A percentile compares a stretch with the other conserved stretches of the same genome.
These are phyloP conservation scores for Auanema sp. DNA, from an alignment of 2,888 invertebrate species.

Conservation along the genomic window DNA sequence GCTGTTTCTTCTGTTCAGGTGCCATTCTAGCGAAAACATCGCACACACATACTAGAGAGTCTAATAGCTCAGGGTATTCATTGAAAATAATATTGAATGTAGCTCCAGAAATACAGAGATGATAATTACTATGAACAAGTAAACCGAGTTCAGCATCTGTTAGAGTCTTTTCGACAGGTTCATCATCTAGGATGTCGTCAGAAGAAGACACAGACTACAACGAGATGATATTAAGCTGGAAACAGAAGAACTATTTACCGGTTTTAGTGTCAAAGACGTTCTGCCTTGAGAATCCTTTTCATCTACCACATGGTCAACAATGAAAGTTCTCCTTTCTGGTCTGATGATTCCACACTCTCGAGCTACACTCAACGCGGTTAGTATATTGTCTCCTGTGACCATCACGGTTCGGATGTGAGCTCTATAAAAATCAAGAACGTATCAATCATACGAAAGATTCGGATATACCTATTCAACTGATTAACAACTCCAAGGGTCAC, in stretches of 20 bases:
- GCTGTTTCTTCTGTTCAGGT: constrained; percentile 75
- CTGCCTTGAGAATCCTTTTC: constrained; percentile 36
- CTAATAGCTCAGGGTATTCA: constrained; percentile 60
- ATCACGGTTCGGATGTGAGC: constrained; percentile 79
- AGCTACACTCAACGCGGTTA: constrained; percentile 88
- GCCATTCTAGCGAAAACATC: constrained; percentile 67
- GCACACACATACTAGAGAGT: constrained; percentile 57
- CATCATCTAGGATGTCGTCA: constrained; percentile 42
- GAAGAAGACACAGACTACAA: constrained; percentile 45
- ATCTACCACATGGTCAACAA: constrained; percentile 34
- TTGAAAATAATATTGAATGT: constrained; percentile 57
- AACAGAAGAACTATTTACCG: constrained; percentile 20
- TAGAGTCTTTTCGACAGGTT: constrained; percentile 8
- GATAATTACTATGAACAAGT: constrained; percentile 17
- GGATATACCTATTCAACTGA: constrained; percentile 48
- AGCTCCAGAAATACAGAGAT: constrained; percentile 39
- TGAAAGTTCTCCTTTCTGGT: constrained; percentile 51
- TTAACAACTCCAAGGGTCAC: constrained; percentile 66
- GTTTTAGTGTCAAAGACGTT: constrained; percentile 32
- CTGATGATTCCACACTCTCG: constrained; percentile 75
- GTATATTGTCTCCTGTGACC: constrained; percentile 92
- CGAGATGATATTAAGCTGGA: neutral
- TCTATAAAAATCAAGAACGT: constrained; percentile 58
- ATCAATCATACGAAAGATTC: neutral
- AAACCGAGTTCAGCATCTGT: constrained; percentile 12